Percentiles rank a stretch among this genome's conserved stretches.
Conservation (phyloP, 2,113 vertebrate genomes). For the Cacatua alba region DNA sequence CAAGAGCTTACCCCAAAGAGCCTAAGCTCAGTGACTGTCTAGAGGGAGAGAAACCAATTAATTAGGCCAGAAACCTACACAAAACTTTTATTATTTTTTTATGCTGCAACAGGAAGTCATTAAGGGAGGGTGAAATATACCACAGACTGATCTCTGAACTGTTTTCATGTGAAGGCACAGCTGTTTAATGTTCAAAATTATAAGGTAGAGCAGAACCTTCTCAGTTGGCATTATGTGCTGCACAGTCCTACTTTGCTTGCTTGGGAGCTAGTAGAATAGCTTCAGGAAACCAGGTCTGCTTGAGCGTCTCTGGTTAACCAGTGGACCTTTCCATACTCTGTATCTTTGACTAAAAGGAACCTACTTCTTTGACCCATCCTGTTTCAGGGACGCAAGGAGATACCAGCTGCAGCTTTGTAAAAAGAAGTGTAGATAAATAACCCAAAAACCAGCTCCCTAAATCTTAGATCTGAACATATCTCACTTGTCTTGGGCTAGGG, state of each 20-base stretch:
- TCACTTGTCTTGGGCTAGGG: not conserved
- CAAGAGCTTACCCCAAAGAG: not conserved
- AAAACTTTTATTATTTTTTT: not conserved
- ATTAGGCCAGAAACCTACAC: not conserved
- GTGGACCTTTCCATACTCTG: not conserved
- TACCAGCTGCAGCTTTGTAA: not conserved
- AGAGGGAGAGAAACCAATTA: not conserved
- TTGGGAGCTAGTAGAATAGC: not conserved
- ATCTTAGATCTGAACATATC: not conserved
- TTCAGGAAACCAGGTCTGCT: not conserved
- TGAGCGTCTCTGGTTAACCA: not conserved
- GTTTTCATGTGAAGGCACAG: not conserved
- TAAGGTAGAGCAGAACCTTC: not conserved
- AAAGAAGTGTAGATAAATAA: not conserved
- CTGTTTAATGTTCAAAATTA: conserved; percentile 4
- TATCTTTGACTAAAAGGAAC: not conserved
- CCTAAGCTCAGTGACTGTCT: not conserved
- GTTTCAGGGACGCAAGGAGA: not conserved
- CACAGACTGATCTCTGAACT: not conserved
- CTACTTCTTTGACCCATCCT: not conserved
- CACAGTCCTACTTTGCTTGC: not conserved
- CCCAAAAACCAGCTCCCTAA: not conserved
- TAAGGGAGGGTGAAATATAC: not conserved
- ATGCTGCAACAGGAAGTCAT: not conserved
- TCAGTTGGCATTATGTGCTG: not conserved